These are phyloP conservation scores for Erannis defoliaria DNA, from an alignment of 2,888 invertebrate species.

Conservation along the genomic window DNA sequence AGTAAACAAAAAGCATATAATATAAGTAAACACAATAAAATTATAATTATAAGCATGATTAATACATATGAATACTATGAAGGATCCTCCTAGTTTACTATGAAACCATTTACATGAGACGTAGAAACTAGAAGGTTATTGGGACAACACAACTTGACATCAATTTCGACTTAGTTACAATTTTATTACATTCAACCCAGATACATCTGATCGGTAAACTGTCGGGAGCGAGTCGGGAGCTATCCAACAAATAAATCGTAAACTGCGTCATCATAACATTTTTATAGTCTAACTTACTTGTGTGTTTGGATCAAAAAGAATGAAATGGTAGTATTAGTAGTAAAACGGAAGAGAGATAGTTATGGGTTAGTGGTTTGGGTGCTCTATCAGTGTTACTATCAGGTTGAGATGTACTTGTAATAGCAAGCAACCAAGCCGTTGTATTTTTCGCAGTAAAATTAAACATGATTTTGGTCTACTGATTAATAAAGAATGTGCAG, in stretches of 20 bases:
- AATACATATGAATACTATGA: too few relatives aligned
- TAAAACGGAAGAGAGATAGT: slow-evolving; percentile 35
- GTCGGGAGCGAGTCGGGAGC: slow-evolving; percentile 54
- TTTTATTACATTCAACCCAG: slow-evolving; percentile 42
- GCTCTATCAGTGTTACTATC: neutral
- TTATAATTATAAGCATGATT: too few relatives aligned
- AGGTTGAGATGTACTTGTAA: slow-evolving; percentile 1
- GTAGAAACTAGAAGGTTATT: neutral
- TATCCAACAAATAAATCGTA: slow-evolving; percentile 77
- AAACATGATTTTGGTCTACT: neutral
- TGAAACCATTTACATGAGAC: neutral
- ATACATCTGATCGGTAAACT: slow-evolving; percentile 59
- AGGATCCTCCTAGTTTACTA: too few relatives aligned
- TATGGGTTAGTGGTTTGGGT: slow-evolving; percentile 15
- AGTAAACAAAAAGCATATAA: too few relatives aligned
- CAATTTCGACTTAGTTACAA: slow-evolving; percentile 14
- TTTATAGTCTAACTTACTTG: slow-evolving; percentile 64
- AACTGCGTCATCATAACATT: slow-evolving; percentile 78
- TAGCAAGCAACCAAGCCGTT: neutral
- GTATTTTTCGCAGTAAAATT: neutral
- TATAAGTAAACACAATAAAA: too few relatives aligned
- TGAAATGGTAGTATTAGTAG: slow-evolving; percentile 32
- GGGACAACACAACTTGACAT: slow-evolving; percentile 12
- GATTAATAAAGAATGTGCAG: neutral
- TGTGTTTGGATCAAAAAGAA: slow-evolving; percentile 37